Evolutionary conservation across 2,888 invertebrate species (phyloP).

Genomic region (Abscondita cerata): DNA sequence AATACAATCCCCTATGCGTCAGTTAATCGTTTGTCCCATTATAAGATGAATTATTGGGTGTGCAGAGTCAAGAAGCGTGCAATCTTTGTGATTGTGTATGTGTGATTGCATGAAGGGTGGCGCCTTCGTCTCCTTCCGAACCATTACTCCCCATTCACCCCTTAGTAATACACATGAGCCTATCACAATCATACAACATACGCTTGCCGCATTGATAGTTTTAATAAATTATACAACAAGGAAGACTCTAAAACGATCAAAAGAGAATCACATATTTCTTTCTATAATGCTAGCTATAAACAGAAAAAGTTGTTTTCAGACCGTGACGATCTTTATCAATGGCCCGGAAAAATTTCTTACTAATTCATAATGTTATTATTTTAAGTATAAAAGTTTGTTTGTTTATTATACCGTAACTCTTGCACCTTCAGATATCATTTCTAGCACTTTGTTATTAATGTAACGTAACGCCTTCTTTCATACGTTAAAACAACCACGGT

Average conservation of each 20-base stretch:
- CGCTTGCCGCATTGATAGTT: constrained; percentile 35
- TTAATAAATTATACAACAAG: constrained; percentile 34
- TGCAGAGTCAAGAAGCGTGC: constrained; percentile 45
- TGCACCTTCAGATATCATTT: too few species aligned
- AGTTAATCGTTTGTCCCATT: constrained; percentile 47
- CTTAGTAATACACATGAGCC: constrained; percentile 36
- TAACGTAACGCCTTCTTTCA: too few species aligned
- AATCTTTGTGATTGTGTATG: constrained; percentile 41
- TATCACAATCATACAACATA: constrained; percentile 36
- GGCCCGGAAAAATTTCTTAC: too few species aligned
- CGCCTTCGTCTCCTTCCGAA: constrained; percentile 44
- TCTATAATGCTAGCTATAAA: neutral
- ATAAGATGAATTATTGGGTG: constrained; percentile 46
- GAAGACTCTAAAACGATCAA: constrained; percentile 24
- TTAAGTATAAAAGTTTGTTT: too few species aligned
- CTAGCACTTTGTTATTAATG: too few species aligned
- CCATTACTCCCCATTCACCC: constrained; percentile 44
- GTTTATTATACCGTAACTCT: too few species aligned
- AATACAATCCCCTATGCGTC: constrained; percentile 35
- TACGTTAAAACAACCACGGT: too few species aligned
- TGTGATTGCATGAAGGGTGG: constrained; percentile 41
- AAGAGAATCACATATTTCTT: neutral
- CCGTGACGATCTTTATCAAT: neutral
- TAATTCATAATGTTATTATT: too few species aligned
- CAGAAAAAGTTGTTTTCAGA: neutral